Percentiles rank a stretch among this genome's conserved stretches.
Conservation (phyloP, 1,140 invertebrate genomes). For the Megalopta genalis region DNA sequence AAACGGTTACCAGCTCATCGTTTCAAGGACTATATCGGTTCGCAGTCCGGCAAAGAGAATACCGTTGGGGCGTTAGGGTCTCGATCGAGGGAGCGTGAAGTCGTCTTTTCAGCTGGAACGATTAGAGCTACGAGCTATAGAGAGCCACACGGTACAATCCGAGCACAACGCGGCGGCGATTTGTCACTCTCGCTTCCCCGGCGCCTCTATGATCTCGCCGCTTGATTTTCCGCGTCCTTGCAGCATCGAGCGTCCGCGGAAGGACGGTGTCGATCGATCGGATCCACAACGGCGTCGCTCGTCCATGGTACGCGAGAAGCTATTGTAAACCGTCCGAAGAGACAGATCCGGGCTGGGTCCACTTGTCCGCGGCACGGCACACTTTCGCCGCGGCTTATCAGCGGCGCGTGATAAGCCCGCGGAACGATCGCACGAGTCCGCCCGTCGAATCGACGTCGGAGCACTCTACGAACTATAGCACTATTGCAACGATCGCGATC, state of each 20-base stretch:
- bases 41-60: too few species aligned
- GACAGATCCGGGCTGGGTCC: not conserved
- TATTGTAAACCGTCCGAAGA: not conserved
- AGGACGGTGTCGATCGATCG: not conserved
- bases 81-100: too few species aligned
- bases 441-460: constrained; percentile 2
- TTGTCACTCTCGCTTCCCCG: too few species aligned
- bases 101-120: too few species aligned
- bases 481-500: not conserved
- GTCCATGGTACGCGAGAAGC: not conserved
- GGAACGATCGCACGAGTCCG: constrained; percentile 1
- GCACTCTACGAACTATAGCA: not conserved
- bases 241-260: not conserved
- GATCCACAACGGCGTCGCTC: not conserved
- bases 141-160: too few species aligned
- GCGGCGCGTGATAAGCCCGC: constrained; percentile 8
- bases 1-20: too few species aligned
- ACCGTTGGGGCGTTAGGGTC: too few species aligned
- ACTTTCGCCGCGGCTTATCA: constrained; percentile 21
- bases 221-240: not conserved
- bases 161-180: too few species aligned
- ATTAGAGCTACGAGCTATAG: too few species aligned
- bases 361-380: constrained; percentile 4
- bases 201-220: too few species aligned
- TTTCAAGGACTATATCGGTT: too few species aligned